These are phyloP conservation scores for Aromia moschata DNA, from an alignment of 2,888 invertebrate species.

Conservation along the genomic window DNA sequence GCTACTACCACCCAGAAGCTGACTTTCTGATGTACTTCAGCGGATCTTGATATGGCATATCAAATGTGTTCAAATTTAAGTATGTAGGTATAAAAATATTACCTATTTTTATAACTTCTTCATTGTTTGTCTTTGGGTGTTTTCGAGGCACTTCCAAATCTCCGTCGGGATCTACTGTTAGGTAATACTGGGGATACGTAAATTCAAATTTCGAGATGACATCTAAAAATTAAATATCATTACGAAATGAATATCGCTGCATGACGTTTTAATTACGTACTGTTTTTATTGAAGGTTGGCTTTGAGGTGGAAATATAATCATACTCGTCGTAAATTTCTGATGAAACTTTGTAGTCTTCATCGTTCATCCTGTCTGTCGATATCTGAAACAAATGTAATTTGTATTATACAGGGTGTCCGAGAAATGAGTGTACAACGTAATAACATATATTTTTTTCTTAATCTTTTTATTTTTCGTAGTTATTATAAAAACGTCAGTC, in stretches of 20 bases:
- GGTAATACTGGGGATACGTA: slow-evolving; percentile 63
- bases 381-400: slow-evolving; percentile 14
- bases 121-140: slow-evolving; percentile 39
- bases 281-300: slow-evolving; percentile 55
- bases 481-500: too few species aligned
- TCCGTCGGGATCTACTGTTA: slow-evolving; percentile 72
- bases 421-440: too few species aligned
- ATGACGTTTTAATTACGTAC: slow-evolving; percentile 53
- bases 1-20: too few species aligned
- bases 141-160: slow-evolving; percentile 72
- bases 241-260: not conserved
- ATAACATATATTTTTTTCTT: too few species aligned
- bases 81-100: too few species aligned
- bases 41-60: too few species aligned
- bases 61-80: too few species aligned
- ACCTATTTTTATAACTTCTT: slow-evolving; percentile 73
- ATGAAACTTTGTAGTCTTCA: slow-evolving; percentile 66
- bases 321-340: slow-evolving; percentile 78
- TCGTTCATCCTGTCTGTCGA: slow-evolving; percentile 42
- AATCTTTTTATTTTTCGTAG: too few species aligned
- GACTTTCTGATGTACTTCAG: too few species aligned
- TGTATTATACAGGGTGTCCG: too few species aligned
- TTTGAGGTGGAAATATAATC: slow-evolving; percentile 67
- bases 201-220: slow-evolving; percentile 78
- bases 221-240: slow-evolving; percentile 64